Percentiles rank a stretch among this genome's conserved stretches.
Evolutionary conservation across 1,140 invertebrate genomes (phyloP).

Genomic region (Euschistus heros): DNA sequence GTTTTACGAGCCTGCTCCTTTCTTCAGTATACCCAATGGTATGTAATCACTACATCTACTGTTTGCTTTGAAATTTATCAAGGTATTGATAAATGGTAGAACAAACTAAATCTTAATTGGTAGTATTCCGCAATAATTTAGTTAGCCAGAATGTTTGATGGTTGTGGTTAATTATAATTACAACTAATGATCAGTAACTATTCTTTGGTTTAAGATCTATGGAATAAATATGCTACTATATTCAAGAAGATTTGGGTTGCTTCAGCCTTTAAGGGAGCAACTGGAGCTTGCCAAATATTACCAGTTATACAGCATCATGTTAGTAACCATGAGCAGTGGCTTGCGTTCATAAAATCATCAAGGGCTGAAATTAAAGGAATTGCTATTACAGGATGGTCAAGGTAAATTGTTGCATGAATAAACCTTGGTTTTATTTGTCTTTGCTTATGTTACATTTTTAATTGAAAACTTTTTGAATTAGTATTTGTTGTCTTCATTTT

Average conservation of each 20-base stretch:
- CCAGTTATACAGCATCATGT: conserved; percentile 51
- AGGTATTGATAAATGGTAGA: not conserved
- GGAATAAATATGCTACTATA: conserved; percentile 43
- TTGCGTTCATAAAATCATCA: conserved; percentile 42
- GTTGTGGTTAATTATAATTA: not conserved
- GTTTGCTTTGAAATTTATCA: not conserved
- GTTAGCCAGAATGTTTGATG: not conserved
- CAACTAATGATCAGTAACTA: not conserved
- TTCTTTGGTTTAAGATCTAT: conserved; percentile 33
- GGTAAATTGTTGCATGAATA: conserved; percentile 35
- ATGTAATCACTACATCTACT: conserved; percentile 19
- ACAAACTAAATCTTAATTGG: not conserved
- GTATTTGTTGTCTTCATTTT: no score
- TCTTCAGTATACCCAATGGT: conserved; percentile 39
- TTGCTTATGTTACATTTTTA: no score
- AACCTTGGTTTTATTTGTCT: no score
- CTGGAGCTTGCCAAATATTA: conserved; percentile 44
- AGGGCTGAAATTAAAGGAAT: conserved; percentile 48
- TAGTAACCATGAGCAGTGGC: conserved; percentile 58
- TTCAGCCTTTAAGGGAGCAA: conserved; percentile 54
- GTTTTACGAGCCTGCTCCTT: conserved; percentile 46
- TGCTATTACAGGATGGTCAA: conserved; percentile 67
- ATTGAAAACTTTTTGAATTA: no score
- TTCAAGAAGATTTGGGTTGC: conserved; percentile 51
- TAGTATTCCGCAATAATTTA: not conserved